Conservation (phyloP, 2,797 vertebrate species). For the Falco columbarius region DNA sequence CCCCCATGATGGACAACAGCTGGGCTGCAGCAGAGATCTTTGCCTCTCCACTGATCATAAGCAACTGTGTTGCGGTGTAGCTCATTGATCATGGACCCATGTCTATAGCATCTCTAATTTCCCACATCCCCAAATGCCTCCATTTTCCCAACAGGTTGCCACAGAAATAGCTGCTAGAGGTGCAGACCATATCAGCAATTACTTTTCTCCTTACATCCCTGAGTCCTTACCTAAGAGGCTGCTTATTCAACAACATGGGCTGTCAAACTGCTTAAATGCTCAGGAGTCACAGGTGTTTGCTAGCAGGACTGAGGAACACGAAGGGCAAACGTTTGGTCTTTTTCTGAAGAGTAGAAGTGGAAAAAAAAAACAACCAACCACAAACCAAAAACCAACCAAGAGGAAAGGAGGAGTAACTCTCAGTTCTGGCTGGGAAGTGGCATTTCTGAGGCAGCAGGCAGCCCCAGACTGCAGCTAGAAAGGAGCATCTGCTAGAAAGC, state of each 20-base stretch:
- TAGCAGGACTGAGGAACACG: background rate
- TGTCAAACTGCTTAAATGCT: background rate
- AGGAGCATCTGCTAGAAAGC: background rate
- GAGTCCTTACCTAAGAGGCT: background rate
- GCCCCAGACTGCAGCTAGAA: background rate
- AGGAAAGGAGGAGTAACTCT: background rate
- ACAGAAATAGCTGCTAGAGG: background rate
- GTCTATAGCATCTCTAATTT: background rate
- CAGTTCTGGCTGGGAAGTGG: background rate
- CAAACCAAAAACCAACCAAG: no score
- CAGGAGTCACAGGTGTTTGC: background rate
- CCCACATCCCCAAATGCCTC: background rate
- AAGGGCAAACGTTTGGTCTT: background rate
- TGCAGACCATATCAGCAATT: background rate
- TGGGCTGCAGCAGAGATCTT: background rate
- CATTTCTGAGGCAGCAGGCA: background rate
- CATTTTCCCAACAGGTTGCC: background rate
- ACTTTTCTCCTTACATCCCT: background rate
- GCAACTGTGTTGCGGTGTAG: background rate
- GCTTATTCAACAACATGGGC: background rate
- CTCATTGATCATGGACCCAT: background rate
- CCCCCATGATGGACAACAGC: background rate
- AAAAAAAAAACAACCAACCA: no score
- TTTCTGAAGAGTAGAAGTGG: background rate
- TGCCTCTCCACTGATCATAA: background rate